These are phyloP conservation scores for Champsocephalus esox DNA, from an alignment of 2,797 vertebrate genomes.

Conservation along the genomic window DNA sequence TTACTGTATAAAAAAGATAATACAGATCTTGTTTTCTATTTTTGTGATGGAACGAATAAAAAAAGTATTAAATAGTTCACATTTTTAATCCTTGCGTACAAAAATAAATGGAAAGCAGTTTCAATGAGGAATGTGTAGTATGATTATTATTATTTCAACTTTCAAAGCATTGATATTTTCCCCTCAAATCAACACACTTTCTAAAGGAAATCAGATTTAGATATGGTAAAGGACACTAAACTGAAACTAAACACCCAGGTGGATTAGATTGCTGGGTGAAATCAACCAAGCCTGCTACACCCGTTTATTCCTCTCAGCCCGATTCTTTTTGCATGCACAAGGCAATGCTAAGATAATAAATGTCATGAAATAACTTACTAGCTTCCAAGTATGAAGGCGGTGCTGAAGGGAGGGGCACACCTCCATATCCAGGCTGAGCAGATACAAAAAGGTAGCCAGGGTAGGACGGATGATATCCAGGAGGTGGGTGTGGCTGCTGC, in stretches of 20 bases:
- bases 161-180: not conserved
- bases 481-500: conserved; percentile 26
- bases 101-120: too few species aligned
- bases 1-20: not conserved
- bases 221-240: not conserved
- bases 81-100: too few species aligned
- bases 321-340: not conserved
- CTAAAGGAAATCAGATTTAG: not conserved
- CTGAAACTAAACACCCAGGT: not conserved
- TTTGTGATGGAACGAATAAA: not conserved
- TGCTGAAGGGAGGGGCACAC: conserved; percentile 37
- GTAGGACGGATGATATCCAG: conserved; percentile 18
- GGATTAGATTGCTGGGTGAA: not conserved
- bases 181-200: not conserved
- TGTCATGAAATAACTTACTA: conserved; percentile 55
- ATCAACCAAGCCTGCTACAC: not conserved
- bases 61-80: too few species aligned
- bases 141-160: too few species aligned
- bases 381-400: conserved; percentile 52
- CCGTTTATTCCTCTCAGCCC: not conserved
- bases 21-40: not conserved
- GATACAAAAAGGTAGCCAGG: conserved; percentile 72
- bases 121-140: too few species aligned
- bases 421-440: conserved; percentile 40
- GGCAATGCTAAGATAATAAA: not conserved